Percentiles rank a stretch among this genome's conserved stretches.
Conservation (phyloP, 2,888 invertebrate species). For the Julus scandinavius region DNA sequence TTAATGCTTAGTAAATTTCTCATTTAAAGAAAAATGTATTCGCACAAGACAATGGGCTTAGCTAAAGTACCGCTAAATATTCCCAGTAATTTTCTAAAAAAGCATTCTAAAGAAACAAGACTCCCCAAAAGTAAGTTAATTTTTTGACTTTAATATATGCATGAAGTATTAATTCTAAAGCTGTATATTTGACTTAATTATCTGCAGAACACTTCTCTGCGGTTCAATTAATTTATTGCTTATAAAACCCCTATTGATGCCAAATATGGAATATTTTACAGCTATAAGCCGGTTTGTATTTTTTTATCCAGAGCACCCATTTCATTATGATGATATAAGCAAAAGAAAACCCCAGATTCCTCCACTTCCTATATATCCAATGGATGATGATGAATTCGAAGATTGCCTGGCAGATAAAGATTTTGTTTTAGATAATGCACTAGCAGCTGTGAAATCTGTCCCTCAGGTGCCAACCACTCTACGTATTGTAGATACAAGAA, state of each 20-base stretch:
- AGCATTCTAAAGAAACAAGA: not conserved
- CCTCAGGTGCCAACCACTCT: not conserved
- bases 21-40: not conserved
- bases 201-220: too few relatives aligned
- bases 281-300: too few relatives aligned
- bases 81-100: not conserved
- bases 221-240: too few relatives aligned
- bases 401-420: not conserved
- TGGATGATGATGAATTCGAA: not conserved
- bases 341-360: slow-evolving; percentile 10
- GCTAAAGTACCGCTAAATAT: not conserved
- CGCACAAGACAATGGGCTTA: not conserved
- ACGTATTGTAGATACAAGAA: not conserved
- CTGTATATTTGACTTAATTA: not conserved
- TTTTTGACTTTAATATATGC: not conserved
- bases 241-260: too few relatives aligned
- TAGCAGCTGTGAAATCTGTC: not conserved
- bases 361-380: not conserved
- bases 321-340: not conserved
- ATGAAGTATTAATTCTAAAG: not conserved
- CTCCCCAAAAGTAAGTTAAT: not conserved
- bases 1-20: not conserved
- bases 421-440: not conserved
- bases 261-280: too few relatives aligned
- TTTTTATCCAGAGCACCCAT: not conserved